Evolutionary conservation across 2,113 vertebrate genomes (phyloP), one percentile per base, ranked within the genome.

Genomic region (Theristicus caerulescens): DNA sequence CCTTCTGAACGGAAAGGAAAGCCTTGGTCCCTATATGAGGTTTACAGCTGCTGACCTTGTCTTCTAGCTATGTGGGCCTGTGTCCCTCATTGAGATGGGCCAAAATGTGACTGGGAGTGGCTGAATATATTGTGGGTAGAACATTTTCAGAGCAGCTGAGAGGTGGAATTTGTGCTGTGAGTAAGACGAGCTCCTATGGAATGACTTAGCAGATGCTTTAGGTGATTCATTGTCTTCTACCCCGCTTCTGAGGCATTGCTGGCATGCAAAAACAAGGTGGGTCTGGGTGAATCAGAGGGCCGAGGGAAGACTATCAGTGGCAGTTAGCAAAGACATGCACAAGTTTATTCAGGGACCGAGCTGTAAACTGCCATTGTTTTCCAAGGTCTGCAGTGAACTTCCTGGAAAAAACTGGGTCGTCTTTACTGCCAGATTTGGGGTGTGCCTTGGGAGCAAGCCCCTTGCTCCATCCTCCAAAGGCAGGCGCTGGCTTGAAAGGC

Each of bases 221-320:
- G 38, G 72, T 97, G 94, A 95, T 90, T 95, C 95, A 95, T 74
- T 82, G 83, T 71, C 83, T 95, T 90, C 94, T 86, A 67, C 88
- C 64, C 86, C 65, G 90, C 21, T 96, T 71, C 31, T 3, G n/a
- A 52, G 61, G 86, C 64, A 66, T 62, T 54, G n/a, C 88, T 95
- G 80, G 90, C 79, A 76, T 94, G 92, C n/a, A 55, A 78, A 83
- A 81, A 67, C 76, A 92, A 94, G 92, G 95, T 71, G 88, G 59
- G 69, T 73, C 96, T 71, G 38, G 22, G 55, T 94, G 96, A 94
- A 90, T 93, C 93, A 96, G 91, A 90, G 84, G n/a, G 32, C 27
- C 0, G 0, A 86, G 67, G 66, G 47, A 76, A 91, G 51, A 81
- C 17, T 58, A 32, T 29, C 4, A 1, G 15, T 31, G 4, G 15